Conservation (phyloP, 1,140 invertebrate genomes). For the Cyclina sinensis region DNA sequence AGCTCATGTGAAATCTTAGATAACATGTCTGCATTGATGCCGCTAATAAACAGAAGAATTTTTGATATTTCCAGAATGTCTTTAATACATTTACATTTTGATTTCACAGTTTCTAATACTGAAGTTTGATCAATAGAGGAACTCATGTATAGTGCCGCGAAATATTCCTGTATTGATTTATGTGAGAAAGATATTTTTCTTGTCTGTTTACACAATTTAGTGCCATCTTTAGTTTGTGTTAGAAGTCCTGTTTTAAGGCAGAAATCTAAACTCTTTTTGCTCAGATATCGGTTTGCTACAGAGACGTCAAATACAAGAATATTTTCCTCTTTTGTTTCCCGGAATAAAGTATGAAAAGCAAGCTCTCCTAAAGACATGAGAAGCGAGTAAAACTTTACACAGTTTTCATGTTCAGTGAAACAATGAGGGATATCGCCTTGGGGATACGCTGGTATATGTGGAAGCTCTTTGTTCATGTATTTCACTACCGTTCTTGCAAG, state of each 20-base stretch:
- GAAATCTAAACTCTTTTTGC: neutral
- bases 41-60: neutral
- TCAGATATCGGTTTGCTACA: neutral
- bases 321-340: neutral
- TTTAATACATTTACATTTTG: neutral
- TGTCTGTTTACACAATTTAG: neutral
- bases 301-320: neutral
- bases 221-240: neutral
- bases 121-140: no score
- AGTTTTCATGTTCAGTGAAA: no score
- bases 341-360: neutral
- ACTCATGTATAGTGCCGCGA: neutral
- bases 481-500: no score
- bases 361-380: neutral
- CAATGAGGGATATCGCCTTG: no score
- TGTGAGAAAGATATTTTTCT: neutral
- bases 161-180: conserved; percentile 21
- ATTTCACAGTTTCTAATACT: neutral
- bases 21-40: neutral
- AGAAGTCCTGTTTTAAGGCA: neutral
- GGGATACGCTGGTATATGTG: no score
- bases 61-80: conserved; percentile 1
- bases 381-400: neutral
- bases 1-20: neutral
- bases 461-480: no score